Base-by-base conservation (phyloP, 2,888 invertebrate species). In the Agonopterix heracliana region DNA sequence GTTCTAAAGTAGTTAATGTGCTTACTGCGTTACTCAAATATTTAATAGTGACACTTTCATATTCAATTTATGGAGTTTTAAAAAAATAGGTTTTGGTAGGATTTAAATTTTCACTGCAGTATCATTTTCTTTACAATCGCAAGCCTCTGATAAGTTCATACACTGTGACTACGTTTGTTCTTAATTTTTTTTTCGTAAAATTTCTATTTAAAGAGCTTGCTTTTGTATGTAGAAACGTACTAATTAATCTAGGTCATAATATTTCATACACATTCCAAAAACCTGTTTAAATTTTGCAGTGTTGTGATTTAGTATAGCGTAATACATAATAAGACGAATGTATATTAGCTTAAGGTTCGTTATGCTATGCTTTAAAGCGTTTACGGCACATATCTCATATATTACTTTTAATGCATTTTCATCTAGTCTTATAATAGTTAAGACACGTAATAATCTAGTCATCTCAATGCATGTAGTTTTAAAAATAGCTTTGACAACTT, bases 1-100 rank as follows among this genome's bases (percentile, higher is more conserved):
- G 84, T 87, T 87, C 87, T 87, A 87, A 87, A 87, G 71, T 86
- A 87, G 82, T 70, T 81, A 78, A 74, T 70, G 69, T 78, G 76
- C 77, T 79, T 71, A 71, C 62, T 61, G 66, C 66, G 54, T 62
- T 63, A 58, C 41, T 38, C 7, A 9, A n/a, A n/a, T 55, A 49
- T 68, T 60, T 41, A 57, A 55, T 57, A 65, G 26, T 7, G 26
- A 26, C 26, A 26, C 26, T 26, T 26, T 26, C 5, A 26, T 4
- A 17, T 17, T 17, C 17, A 17, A 5, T 26, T 26, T 26, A 26
- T 7, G 26, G 7, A 26, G 2, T 14, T 14, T 14, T 14, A 14
- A 14, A 2, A 1, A 14, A 26, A 26, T 26, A 26, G 26, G 1
- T 26, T 26, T 7, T 26, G 26, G n/a, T n/a, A n/a, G n/a, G n/a